phyloP scores from a whole-genome alignment of 2,113 vertebrate genomes.

The Tiliqua scincoides region DNA sequence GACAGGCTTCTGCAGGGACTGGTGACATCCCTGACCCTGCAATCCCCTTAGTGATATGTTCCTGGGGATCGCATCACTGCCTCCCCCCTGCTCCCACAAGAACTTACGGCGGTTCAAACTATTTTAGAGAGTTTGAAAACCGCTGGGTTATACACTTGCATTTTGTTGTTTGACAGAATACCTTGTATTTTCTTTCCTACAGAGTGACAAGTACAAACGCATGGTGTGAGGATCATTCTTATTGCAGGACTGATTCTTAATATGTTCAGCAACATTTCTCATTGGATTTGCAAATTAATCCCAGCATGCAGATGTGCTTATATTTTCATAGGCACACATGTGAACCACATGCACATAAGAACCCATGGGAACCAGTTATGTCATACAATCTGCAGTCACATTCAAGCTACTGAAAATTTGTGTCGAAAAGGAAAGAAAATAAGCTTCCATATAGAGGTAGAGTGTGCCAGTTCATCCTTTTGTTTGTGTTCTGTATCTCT shows the following conservation, averaged over 20 bases:
- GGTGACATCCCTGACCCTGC: no score
- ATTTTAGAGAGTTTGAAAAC: no score
- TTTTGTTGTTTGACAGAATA: neutral
- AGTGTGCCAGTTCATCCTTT: neutral
- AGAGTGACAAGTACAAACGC: neutral
- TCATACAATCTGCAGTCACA: neutral
- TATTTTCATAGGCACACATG: neutral
- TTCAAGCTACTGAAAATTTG: neutral
- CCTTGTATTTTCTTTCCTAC: neutral
- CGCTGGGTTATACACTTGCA: neutral
- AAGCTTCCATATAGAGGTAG: neutral
- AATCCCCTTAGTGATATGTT: no score
- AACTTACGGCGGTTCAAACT: no score
- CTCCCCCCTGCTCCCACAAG: no score
- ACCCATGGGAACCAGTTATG: neutral
- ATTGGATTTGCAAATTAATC: neutral
- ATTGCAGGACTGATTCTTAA: neutral
- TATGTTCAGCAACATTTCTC: neutral
- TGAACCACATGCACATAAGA: no score
- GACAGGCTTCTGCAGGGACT: no score
- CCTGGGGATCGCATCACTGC: no score
- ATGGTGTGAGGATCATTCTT: neutral
- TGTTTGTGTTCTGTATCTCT: neutral
- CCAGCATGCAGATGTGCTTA: neutral
- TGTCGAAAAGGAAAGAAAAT: neutral